These are phyloP conservation scores for Ophion obscuratus DNA, from an alignment of 2,888 invertebrate genomes.

Conservation along the genomic window DNA sequence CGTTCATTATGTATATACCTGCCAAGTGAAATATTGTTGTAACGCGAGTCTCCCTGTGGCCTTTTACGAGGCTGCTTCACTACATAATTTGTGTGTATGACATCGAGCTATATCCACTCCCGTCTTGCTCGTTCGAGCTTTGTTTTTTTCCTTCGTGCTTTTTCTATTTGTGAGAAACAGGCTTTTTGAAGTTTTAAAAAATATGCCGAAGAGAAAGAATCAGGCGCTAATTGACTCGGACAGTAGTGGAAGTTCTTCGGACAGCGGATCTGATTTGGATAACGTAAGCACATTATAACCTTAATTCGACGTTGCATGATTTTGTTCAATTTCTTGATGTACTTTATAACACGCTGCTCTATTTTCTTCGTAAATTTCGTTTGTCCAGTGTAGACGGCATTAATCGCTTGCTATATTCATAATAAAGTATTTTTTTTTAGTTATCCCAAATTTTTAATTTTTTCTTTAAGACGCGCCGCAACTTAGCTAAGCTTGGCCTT, in stretches of 20 bases:
- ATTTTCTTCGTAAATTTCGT: neutral
- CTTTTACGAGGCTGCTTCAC: slow-evolving; percentile 48
- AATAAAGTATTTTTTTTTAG: neutral
- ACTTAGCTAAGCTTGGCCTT: neutral
- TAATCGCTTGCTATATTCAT: neutral
- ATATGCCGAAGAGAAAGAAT: slow-evolving; percentile 94
- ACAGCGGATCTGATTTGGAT: slow-evolving; percentile 91
- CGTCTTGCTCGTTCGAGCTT: slow-evolving; percentile 46
- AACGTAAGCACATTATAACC: slow-evolving; percentile 87
- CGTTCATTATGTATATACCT: slow-evolving; percentile 1
- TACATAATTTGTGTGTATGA: slow-evolving; percentile 68
- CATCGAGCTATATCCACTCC: slow-evolving; percentile 68
- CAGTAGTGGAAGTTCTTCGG: slow-evolving; percentile 90
- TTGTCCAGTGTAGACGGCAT: neutral
- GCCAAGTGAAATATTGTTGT: slow-evolving; percentile 46
- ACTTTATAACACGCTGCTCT: slow-evolving; percentile 6
- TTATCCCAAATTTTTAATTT: neutral
- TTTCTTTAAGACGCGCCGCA: neutral
- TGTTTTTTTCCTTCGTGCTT: slow-evolving; percentile 27
- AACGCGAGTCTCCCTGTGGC: slow-evolving; percentile 39
- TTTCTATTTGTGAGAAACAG: slow-evolving; percentile 18
- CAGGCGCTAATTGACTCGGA: slow-evolving; percentile 93
- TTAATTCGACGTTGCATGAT: slow-evolving; percentile 50
- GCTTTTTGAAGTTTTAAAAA: slow-evolving; percentile 67
- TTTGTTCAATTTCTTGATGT: slow-evolving; percentile 1